Evolutionary conservation across 1,140 invertebrate species (phyloP).

Genomic region (Leptonema lineaticorne): DNA sequence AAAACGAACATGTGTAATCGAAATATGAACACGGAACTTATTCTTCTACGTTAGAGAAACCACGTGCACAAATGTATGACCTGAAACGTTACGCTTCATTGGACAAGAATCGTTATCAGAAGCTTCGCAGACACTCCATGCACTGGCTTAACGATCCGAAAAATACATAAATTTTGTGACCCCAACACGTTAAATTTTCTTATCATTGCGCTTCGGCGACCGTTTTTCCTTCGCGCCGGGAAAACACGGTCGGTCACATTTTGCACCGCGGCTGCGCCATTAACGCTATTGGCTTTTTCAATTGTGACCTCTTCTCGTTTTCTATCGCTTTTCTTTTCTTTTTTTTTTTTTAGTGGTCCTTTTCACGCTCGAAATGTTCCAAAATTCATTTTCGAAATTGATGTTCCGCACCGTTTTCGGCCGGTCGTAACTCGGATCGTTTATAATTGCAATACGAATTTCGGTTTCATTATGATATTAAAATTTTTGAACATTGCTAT

Average conservation of each 20-base stretch:
- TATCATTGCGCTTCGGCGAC: constrained; percentile 20
- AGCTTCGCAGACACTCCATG: constrained; percentile 25
- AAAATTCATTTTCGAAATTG: too few species aligned
- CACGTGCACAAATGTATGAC: constrained; percentile 13
- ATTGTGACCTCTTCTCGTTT: not conserved
- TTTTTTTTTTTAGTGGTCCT: too few species aligned
- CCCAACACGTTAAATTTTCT: constrained; percentile 19
- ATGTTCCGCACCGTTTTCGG: too few species aligned
- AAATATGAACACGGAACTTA: too few species aligned
- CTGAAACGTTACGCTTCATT: constrained; percentile 14
- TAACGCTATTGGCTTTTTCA: constrained; percentile 6
- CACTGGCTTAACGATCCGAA: constrained; percentile 29
- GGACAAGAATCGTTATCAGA: constrained; percentile 28
- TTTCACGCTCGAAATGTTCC: too few species aligned
- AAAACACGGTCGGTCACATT: not conserved
- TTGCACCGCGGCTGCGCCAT: not conserved
- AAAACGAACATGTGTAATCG: too few species aligned
- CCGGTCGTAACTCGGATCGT: too few species aligned
- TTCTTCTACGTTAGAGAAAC: too few species aligned
- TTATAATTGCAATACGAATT: too few species aligned
- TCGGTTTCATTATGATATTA: too few species aligned
- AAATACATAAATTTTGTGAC: constrained; percentile 27
- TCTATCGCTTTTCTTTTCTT: not conserved
- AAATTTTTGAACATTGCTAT: too few species aligned
- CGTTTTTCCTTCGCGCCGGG: constrained; percentile 13